phyloP scores from a whole-genome alignment of 2,113 vertebrate species.

The Callocephalon fimbriatum region DNA sequence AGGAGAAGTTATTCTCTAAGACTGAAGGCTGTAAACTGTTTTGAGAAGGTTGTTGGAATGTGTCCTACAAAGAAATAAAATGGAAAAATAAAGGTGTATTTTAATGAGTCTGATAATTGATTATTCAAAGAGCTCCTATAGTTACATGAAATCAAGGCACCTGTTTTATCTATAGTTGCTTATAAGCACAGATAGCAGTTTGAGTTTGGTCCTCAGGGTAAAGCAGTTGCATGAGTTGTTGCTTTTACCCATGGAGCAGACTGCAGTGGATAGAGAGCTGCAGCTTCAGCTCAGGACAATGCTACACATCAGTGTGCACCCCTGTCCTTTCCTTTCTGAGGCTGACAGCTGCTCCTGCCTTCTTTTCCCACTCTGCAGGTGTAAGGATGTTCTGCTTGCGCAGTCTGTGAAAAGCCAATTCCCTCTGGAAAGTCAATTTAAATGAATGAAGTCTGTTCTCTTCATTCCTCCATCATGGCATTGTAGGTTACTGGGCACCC shows the following conservation, averaged over 20 bases:
- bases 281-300: not conserved
- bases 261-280: not conserved
- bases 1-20: not conserved
- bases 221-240: not conserved
- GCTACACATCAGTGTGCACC: fast-evolving
- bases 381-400: fast-evolving
- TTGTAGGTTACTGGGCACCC: not conserved
- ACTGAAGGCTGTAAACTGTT: not conserved
- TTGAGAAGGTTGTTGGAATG: not conserved
- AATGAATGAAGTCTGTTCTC: not conserved
- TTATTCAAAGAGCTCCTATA: not conserved
- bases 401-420: not conserved
- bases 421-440: not conserved
- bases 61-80: not conserved
- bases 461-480: not conserved
- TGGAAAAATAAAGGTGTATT: fast-evolving
- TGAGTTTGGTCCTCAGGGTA: not conserved
- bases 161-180: not conserved
- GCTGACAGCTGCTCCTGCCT: not conserved
- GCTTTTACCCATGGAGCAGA: not conserved
- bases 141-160: not conserved
- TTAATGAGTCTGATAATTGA: not conserved
- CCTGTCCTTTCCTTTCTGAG: not conserved
- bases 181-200: not conserved
- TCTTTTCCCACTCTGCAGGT: not conserved